These are phyloP conservation scores for Callinectes sapidus DNA, from an alignment of 2,888 invertebrate species.

Conservation along the genomic window DNA sequence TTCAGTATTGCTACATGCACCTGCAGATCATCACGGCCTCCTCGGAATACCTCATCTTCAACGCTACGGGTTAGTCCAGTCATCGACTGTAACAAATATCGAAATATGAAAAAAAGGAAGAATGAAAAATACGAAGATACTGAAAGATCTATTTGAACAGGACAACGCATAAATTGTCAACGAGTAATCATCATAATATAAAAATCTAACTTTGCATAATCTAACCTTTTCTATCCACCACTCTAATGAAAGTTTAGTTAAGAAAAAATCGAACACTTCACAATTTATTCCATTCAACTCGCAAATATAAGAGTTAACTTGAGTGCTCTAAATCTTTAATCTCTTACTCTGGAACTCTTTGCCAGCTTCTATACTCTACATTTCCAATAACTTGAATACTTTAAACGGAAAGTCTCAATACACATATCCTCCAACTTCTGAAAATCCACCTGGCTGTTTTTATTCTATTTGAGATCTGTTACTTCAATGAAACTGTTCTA, in stretches of 20 bases:
- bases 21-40: slow-evolving; percentile 60
- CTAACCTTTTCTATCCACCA: background rate
- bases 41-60: slow-evolving; percentile 58
- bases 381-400: no score
- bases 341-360: no score
- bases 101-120: background rate
- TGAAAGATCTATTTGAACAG: background rate
- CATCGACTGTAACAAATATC: background rate
- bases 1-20: slow-evolving; percentile 57
- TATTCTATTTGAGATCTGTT: no score
- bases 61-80: slow-evolving; percentile 19
- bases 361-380: no score
- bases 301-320: no score
- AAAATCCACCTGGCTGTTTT: no score
- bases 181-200: background rate
- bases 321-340: no score
- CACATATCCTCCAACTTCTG: no score
- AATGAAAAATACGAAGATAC: background rate
- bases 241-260: background rate
- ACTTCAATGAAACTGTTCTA: no score
- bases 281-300: no score
- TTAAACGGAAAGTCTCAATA: no score
- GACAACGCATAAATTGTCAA: background rate
- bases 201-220: background rate
- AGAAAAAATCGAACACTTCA: background rate